These are phyloP conservation scores for Cacoxenus indagator DNA, from an alignment of 2,888 invertebrate genomes.

Conservation along the genomic window DNA sequence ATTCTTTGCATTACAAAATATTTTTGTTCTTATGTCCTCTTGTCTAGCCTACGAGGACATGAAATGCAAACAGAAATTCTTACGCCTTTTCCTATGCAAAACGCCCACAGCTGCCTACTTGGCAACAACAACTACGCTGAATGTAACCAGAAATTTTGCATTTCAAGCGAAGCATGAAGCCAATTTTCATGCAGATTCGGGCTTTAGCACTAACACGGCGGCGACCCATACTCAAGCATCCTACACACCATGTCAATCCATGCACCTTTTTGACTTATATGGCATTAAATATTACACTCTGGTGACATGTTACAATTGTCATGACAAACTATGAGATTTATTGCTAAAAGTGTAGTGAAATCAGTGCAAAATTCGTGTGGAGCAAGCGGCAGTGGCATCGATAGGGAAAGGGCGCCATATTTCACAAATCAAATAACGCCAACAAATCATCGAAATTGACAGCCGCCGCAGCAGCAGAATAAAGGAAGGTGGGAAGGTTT, in stretches of 20 bases:
- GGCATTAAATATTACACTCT: constrained; percentile 21
- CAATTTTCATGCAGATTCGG: not conserved
- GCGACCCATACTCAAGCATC: not conserved
- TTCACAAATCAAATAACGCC: constrained; percentile 20
- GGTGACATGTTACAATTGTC: constrained; percentile 55
- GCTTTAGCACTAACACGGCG: not conserved
- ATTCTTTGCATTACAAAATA: no score
- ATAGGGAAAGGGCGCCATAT: not conserved
- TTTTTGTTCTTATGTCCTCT: no score
- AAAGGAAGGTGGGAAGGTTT: not conserved
- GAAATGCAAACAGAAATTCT: no score
- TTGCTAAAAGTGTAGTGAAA: constrained; percentile 15
- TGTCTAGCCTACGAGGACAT: no score
- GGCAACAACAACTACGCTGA: not conserved
- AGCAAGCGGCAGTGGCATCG: not conserved
- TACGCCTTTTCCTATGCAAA: no score
- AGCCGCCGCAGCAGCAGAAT: constrained; percentile 7
- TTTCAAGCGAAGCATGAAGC: not conserved
- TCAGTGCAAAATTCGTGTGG: constrained; percentile 16
- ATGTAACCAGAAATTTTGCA: constrained; percentile 1
- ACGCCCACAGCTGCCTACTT: not conserved
- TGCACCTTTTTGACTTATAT: constrained; percentile 4
- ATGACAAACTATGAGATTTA: constrained; percentile 45
- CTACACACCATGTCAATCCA: not conserved
- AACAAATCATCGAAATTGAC: constrained; percentile 22